Conservation (phyloP, 2,113 vertebrate genomes). For the Tricholaema leucomelas region DNA sequence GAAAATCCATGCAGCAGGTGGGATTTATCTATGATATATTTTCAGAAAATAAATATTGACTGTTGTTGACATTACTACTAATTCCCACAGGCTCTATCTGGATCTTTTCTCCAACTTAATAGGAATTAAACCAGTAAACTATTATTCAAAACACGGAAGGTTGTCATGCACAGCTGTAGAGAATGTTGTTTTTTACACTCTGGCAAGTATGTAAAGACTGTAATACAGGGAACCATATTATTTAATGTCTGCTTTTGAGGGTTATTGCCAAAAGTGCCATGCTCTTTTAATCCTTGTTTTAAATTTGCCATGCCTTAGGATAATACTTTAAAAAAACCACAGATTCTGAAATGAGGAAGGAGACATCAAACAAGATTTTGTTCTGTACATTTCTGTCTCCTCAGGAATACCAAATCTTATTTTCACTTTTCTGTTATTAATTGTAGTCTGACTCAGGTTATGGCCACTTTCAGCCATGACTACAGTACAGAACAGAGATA, state of each 20-base stretch:
- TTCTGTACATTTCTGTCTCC: not conserved
- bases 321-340: not conserved
- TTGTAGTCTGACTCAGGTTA: not conserved
- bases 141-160: not conserved
- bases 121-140: not conserved
- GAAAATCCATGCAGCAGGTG: conserved; percentile 15
- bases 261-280: not conserved
- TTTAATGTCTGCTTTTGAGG: not conserved
- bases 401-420: not conserved
- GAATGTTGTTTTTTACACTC: not conserved
- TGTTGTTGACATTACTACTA: not conserved
- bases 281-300: not conserved
- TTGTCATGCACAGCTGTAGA: not conserved
- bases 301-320: not conserved
- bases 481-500: not conserved
- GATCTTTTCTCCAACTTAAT: not conserved
- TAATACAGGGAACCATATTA: not conserved
- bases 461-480: not conserved
- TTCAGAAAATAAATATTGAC: conserved; percentile 27
- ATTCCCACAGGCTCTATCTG: not conserved
- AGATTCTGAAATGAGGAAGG: not conserved
- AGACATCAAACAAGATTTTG: not conserved
- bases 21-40: not conserved
- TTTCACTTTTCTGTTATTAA: not conserved
- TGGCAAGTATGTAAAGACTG: not conserved